phyloP scores from a whole-genome alignment of 2,888 invertebrate species.

The Smittia aterrima region DNA sequence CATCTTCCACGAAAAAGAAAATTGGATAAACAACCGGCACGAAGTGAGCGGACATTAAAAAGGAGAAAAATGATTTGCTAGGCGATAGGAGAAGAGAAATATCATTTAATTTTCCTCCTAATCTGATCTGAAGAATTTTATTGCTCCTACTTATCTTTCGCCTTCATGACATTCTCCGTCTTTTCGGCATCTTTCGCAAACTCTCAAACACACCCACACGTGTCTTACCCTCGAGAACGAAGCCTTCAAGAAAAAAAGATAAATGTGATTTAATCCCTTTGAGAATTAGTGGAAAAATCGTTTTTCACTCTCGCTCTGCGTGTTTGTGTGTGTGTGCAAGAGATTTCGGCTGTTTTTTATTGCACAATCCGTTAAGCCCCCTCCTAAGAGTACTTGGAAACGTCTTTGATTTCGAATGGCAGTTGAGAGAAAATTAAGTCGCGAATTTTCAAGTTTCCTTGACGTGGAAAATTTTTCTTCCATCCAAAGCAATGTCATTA shows the following conservation, averaged over 20 bases:
- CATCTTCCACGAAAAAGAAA: background rate
- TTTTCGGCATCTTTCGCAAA: background rate
- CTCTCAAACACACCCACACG: slow-evolving; percentile 28
- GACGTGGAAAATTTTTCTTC: background rate
- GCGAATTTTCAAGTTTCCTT: slow-evolving; percentile 19
- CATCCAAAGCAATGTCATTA: slow-evolving; percentile 19
- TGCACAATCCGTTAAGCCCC: background rate
- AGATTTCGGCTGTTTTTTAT: slow-evolving; percentile 21
- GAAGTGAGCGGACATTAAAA: background rate
- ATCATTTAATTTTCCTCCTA: slow-evolving; percentile 40
- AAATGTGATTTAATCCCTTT: slow-evolving; percentile 41
- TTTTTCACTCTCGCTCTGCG: background rate
- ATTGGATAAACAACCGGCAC: background rate
- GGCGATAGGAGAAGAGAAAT: slow-evolving; percentile 29
- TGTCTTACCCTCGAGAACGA: background rate
- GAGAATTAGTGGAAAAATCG: slow-evolving; percentile 37
- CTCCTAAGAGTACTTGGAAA: background rate
- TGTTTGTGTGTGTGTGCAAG: background rate
- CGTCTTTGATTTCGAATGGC: background rate
- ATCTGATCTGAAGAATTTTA: slow-evolving; percentile 40
- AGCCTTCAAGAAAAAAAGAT: slow-evolving; percentile 31
- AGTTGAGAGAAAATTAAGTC: slow-evolving; percentile 29
- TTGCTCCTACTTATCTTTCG: slow-evolving; percentile 37
- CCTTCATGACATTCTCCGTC: slow-evolving; percentile 8
- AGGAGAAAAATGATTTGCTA: slow-evolving; percentile 35